Percentiles rank a stretch among this genome's conserved stretches.
These are phyloP conservation scores for Anguilla marmorata DNA, from an alignment of 2,797 vertebrate species.

Conservation along the genomic window DNA sequence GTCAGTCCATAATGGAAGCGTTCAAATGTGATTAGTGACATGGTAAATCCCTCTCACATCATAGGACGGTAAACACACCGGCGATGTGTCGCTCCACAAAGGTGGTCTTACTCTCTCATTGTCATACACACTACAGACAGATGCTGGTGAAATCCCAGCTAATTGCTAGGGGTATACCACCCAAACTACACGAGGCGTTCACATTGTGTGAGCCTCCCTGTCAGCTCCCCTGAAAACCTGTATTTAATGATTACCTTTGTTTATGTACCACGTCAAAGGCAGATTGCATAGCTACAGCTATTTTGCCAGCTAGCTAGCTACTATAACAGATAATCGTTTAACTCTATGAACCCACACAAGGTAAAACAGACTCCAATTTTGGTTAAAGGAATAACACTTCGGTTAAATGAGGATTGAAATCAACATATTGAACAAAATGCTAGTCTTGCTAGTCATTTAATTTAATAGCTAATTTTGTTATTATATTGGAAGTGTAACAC, in stretches of 20 bases:
- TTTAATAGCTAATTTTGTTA: neutral
- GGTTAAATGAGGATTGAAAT: neutral
- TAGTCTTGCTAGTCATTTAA: too few relatives aligned
- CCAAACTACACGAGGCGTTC: neutral
- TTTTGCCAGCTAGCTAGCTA: neutral
- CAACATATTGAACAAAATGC: neutral
- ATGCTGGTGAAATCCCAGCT: neutral
- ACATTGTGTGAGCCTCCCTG: neutral
- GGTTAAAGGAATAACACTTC: neutral
- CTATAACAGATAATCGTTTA: neutral
- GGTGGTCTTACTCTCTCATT: neutral
- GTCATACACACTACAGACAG: neutral
- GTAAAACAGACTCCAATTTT: neutral
- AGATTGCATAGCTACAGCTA: too few relatives aligned
- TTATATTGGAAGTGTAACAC: neutral
- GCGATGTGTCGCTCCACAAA: neutral
- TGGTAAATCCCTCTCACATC: neutral
- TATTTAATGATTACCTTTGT: neutral
- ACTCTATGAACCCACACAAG: neutral
- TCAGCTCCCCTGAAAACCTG: neutral
- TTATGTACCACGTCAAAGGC: neutral
- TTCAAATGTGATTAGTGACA: neutral
- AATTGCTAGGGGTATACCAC: neutral
- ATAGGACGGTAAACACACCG: neutral
- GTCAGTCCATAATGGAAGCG: neutral